A percentile compares a stretch with the other conserved stretches of the same genome.
phyloP scores from a whole-genome alignment of 2,113 vertebrate species.

The Eurypyga helias region DNA sequence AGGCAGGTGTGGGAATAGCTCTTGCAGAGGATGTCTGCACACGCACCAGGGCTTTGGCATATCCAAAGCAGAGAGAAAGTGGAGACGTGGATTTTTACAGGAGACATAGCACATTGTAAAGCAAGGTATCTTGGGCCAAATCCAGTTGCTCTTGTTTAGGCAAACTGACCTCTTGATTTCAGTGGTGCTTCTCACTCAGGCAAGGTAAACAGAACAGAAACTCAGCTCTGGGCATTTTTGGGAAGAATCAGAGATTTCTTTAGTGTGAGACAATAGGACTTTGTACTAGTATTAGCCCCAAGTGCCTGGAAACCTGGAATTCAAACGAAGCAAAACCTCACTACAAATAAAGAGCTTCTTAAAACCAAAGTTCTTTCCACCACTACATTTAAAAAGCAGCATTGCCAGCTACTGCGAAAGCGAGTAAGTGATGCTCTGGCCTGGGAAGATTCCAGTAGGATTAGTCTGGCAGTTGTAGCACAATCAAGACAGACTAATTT shows the following conservation, averaged over 20 bases:
- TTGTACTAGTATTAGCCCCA: neutral
- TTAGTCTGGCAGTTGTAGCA: neutral
- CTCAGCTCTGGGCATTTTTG: neutral
- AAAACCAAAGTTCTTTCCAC: slow-evolving; percentile 2
- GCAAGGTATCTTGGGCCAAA: neutral
- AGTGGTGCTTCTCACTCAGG: neutral
- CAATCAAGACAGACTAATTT: neutral
- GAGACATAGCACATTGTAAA: neutral
- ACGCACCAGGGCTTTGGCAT: neutral
- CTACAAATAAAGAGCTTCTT: neutral
- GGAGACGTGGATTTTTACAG: neutral
- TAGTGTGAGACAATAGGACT: neutral
- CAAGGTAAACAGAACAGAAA: neutral
- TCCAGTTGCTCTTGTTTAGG: neutral
- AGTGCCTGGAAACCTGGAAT: slow-evolving; percentile 13
- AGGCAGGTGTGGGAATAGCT: neutral
- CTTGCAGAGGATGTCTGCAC: neutral
- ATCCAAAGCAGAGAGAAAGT: neutral
- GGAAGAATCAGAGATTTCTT: neutral
- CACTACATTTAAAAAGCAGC: neutral
- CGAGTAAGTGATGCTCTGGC: slow-evolving; percentile 6
- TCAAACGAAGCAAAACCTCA: slow-evolving; percentile 9
- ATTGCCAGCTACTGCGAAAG: slow-evolving; percentile 24
- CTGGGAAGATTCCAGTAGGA: slow-evolving; percentile 1
- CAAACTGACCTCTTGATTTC: neutral